Conservation (phyloP, 2,113 vertebrate species). For the Urocitellus parryii region DNA sequence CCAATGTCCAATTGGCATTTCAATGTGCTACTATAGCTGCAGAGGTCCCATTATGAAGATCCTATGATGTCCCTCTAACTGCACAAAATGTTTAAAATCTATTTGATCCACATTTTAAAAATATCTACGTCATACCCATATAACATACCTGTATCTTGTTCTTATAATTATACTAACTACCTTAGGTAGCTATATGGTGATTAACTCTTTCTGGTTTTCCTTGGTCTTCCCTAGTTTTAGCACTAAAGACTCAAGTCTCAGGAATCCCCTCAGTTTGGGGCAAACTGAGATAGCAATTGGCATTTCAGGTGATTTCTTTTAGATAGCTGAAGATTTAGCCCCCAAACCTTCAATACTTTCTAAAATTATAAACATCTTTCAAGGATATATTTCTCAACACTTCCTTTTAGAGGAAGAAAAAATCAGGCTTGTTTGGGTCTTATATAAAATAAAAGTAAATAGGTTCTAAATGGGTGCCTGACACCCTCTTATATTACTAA, state of each 20-base stretch:
- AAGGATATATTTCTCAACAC: slow-evolving; percentile 41
- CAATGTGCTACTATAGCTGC: neutral
- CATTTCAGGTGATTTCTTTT: slow-evolving; percentile 15
- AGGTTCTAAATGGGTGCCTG: neutral
- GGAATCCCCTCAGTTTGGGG: neutral
- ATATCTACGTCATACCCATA: neutral
- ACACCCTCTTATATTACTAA: neutral
- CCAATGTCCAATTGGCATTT: slow-evolving; percentile 18
- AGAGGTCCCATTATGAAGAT: slow-evolving; percentile 36
- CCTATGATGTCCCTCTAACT: slow-evolving; percentile 9
- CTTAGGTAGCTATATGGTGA: neutral
- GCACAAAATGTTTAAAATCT: slow-evolving; percentile 28
- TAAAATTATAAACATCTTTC: slow-evolving; percentile 41
- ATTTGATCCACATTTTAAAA: neutral
- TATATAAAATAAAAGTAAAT: slow-evolving; percentile 51
- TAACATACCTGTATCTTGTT: neutral
- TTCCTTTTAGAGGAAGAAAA: slow-evolving; percentile 47
- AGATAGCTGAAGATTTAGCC: slow-evolving; percentile 49
- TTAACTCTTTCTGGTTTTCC: neutral
- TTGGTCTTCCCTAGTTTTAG: slow-evolving; percentile 13
- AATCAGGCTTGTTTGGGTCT: slow-evolving; percentile 4
- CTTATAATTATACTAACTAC: neutral
- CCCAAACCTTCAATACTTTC: slow-evolving; percentile 21
- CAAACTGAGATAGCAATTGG: slow-evolving; percentile 16
- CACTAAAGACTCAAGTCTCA: neutral